phyloP scores from a whole-genome alignment of 2,797 vertebrate species.

The Echeneis naucrates region DNA sequence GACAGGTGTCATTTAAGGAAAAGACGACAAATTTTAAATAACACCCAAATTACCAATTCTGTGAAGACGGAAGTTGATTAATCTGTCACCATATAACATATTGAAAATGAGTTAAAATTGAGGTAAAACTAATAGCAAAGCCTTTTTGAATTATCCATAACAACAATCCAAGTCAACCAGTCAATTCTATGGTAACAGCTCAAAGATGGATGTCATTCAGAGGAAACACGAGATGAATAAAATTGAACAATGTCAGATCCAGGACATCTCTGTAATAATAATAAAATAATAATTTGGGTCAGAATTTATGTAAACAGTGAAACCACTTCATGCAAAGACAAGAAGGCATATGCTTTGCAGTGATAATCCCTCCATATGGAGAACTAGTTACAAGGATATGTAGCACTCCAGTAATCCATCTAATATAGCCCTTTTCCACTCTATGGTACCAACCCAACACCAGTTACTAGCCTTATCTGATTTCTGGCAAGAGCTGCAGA shows the following conservation, averaged over 20 bases:
- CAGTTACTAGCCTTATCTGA: too few species aligned
- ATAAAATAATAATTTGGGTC: neutral
- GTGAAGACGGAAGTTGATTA: conserved; percentile 5
- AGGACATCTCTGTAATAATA: neutral
- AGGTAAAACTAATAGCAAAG: neutral
- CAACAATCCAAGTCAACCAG: too few species aligned
- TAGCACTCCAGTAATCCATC: neutral
- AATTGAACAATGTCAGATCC: neutral
- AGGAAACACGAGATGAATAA: neutral
- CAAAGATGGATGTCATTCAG: neutral
- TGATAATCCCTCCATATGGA: neutral
- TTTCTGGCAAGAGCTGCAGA: too few species aligned
- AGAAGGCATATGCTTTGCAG: neutral
- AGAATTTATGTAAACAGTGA: neutral
- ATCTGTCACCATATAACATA: neutral
- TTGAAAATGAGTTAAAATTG: neutral
- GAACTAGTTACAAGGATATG: conserved; percentile 20
- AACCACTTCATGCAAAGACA: neutral
- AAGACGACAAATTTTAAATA: conserved; percentile 32
- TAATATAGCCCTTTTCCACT: too few species aligned
- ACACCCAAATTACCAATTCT: conserved; percentile 49
- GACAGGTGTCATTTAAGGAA: conserved; percentile 68
- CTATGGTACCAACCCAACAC: too few species aligned
- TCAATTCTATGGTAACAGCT: too few species aligned
- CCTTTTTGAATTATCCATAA: neutral